Conservation (phyloP, 2,797 vertebrate genomes). For the Galago senegalensis region DNA sequence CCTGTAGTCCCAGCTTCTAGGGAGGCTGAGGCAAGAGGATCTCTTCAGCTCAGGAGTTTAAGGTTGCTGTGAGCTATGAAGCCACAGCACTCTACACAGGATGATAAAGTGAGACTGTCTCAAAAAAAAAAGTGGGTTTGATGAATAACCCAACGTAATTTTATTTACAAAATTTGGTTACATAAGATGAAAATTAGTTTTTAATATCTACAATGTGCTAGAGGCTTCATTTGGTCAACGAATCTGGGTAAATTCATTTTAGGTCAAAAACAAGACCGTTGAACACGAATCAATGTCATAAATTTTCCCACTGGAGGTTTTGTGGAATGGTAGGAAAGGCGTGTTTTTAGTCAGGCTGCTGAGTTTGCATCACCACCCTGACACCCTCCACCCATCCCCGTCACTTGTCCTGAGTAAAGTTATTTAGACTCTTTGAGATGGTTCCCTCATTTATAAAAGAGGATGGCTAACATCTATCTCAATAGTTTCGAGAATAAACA, state of each 20-base stretch:
- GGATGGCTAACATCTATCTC: background rate
- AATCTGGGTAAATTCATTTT: background rate
- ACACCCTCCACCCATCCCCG: background rate
- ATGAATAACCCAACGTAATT: background rate
- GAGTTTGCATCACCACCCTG: background rate
- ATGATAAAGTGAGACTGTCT: too few relatives aligned
- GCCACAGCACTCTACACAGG: too few relatives aligned
- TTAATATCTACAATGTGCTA: background rate
- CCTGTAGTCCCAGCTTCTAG: too few relatives aligned
- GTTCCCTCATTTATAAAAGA: background rate
- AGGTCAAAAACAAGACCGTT: background rate
- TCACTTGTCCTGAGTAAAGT: background rate
- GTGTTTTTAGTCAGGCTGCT: background rate
- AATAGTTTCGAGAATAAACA: background rate
- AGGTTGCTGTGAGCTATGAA: too few relatives aligned
- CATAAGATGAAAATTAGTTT: background rate
- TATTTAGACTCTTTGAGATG: background rate
- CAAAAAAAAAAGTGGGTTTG: background rate
- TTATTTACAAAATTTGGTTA: background rate
- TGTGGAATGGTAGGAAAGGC: accelerated
- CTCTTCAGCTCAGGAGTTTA: too few relatives aligned
- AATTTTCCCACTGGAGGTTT: background rate
- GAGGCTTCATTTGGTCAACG: background rate
- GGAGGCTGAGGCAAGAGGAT: too few relatives aligned
- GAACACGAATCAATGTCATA: background rate